phyloP scores from a whole-genome alignment of 1,140 invertebrate genomes.

The Stegodyphus mimosarum region DNA sequence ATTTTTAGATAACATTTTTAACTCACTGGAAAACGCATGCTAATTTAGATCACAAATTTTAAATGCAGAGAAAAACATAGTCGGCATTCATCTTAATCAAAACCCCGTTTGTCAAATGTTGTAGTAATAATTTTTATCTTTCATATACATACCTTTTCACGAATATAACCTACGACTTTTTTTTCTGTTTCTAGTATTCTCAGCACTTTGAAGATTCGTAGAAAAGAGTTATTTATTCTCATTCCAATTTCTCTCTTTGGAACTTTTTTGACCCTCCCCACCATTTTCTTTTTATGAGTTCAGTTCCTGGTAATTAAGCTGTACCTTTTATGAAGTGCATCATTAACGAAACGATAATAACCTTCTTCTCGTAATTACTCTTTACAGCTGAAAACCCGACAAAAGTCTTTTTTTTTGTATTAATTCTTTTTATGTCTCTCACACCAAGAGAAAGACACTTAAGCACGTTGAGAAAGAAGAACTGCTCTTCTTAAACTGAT shows the following conservation, averaged over 20 bases:
- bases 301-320: conserved; percentile 49
- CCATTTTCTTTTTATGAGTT: conserved; percentile 33
- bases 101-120: conserved; percentile 42
- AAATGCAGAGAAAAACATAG: too few relatives aligned
- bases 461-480: conserved; percentile 23
- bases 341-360: conserved; percentile 54
- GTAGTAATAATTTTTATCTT: conserved; percentile 36
- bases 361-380: conserved; percentile 53
- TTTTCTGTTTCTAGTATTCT: conserved; percentile 11
- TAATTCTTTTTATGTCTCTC: conserved; percentile 18
- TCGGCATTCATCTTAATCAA: conserved; percentile 48
- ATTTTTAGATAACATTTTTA: too few relatives aligned
- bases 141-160: conserved; percentile 12
- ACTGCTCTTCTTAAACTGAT: conserved; percentile 47
- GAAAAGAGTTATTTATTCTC: conserved; percentile 57
- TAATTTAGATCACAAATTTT: too few relatives aligned
- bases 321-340: conserved; percentile 40
- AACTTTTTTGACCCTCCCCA: conserved; percentile 30
- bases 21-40: too few relatives aligned
- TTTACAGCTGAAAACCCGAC: conserved; percentile 53
- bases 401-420: conserved; percentile 33
- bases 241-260: conserved; percentile 46
- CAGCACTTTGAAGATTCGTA: conserved; percentile 43
- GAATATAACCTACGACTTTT: conserved; percentile 28
- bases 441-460: conserved; percentile 24